Evolutionary conservation across 2,113 vertebrate species (phyloP).

Genomic region (Oreochromis spilurus): DNA sequence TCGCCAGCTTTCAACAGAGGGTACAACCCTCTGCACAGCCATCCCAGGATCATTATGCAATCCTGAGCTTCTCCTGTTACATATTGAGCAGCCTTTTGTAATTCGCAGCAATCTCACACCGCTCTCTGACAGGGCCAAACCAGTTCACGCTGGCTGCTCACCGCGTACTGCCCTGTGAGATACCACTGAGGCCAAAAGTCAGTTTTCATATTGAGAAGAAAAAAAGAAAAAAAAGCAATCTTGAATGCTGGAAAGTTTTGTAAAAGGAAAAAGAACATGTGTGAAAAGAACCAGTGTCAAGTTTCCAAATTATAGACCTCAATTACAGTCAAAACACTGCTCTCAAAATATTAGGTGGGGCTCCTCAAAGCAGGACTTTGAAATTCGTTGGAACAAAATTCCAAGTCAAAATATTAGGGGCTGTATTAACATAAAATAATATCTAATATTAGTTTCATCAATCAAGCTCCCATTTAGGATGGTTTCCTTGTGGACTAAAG

Average conservation of each 20-base stretch:
- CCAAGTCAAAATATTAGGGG: background rate
- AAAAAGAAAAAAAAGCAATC: background rate
- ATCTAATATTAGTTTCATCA: background rate
- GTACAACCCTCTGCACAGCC: background rate
- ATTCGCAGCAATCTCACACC: conserved; percentile 4
- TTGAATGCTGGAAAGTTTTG: background rate
- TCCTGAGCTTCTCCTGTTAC: conserved; percentile 52
- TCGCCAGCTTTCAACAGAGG: background rate
- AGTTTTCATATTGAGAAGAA: background rate
- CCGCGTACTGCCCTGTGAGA: background rate
- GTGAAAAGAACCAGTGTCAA: background rate
- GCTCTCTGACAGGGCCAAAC: conserved; percentile 5
- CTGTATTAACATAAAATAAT: background rate
- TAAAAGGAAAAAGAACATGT: background rate
- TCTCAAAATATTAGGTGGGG: background rate
- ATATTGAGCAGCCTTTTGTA: conserved; percentile 32
- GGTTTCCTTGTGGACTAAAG: background rate
- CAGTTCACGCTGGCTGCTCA: conserved; percentile 1
- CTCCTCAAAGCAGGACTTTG: background rate
- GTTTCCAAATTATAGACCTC: background rate
- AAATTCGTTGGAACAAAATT: background rate
- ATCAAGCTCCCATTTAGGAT: background rate
- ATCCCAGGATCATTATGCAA: conserved; percentile 38
- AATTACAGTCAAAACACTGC: background rate
- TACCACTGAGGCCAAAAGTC: background rate